phyloP scores from a whole-genome alignment of 2,888 invertebrate species.

The Iphiclides podalirius region DNA sequence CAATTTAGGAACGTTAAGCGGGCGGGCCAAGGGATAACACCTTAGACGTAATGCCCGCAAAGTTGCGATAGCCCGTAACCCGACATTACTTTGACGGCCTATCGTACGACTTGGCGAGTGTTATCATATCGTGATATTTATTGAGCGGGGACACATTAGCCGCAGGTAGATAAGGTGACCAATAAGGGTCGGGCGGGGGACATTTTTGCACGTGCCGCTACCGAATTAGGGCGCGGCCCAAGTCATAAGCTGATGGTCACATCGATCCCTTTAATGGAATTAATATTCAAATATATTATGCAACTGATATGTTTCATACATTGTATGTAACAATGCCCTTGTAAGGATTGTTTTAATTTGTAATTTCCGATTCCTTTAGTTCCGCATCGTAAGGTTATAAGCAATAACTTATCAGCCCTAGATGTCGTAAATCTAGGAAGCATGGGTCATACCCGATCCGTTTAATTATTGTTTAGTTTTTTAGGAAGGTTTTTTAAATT shows the following conservation, averaged over 20 bases:
- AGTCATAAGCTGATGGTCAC: conserved; percentile 5
- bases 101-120: conserved; percentile 38
- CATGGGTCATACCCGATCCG: too few species aligned
- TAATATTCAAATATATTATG: too few species aligned
- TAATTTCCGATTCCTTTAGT: too few species aligned
- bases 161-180: conserved; percentile 65
- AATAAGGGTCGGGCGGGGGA: conserved; percentile 56
- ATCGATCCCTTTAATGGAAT: too few species aligned
- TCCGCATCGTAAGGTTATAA: too few species aligned
- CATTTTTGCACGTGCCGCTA: conserved; percentile 60
- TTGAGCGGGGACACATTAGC: conserved; percentile 46
- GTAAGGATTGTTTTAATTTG: too few species aligned
- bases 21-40: conserved; percentile 17
- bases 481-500: too few species aligned
- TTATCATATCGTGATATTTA: conserved; percentile 68
- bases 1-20: neutral
- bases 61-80: conserved; percentile 33
- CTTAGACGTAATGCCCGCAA: conserved; percentile 23
- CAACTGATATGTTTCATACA: too few species aligned
- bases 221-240: conserved; percentile 27
- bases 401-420: too few species aligned
- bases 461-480: too few species aligned
- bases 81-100: conserved; percentile 30
- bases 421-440: too few species aligned
- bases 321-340: too few species aligned